Evolutionary conservation across 2,113 vertebrate genomes (phyloP), one percentile per base, ranked within the genome.

Genomic region (Rhegmatorhina hoffmannsi): DNA sequence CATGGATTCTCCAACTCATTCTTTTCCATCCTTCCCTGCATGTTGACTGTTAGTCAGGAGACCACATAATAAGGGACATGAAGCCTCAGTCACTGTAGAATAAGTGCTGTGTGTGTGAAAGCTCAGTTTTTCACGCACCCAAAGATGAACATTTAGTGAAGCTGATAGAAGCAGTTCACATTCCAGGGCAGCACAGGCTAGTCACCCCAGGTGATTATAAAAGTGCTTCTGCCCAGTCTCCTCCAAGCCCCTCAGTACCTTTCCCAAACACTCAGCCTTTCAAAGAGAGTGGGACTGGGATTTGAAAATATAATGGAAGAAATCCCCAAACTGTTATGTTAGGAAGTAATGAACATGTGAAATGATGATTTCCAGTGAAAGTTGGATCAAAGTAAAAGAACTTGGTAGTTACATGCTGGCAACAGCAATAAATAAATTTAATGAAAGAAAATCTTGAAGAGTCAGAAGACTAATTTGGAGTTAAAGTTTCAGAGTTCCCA

Each of bases 301-400:
- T 66, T 66, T 63, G 46, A 68, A 87, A 89, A 80, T 31, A 8
- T 16, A 49, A 28, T 16, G 18, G 44, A 86, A 92, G 28, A 84
- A 94, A 31, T 3, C 43, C 47, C 8, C 7, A 21, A 33, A 46
- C 62, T 58, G 24, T 36, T 26, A 34, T 55, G 44, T 17, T 38
- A 84, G 38, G 46, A 70, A 83, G 46, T 24, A 40, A 66, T 34
- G 33, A 40, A 58, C 29, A 44, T 0, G 1, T 25, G n/a, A 89
- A 73, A 94, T 29, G 47, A 73, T 17, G 36, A 72, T 84, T 95
- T 92, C 66, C 62, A 47, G 17, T 33, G 93, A 74, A 94, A 84
- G 7, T 6, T 38, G 49, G 40, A 49, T 86, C 52, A 84, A 84
- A 92, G 29, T n/a, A 89, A 33, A 67, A 50, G 25, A 83, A 63